A percentile compares a stretch with the other conserved stretches of the same genome.
Evolutionary conservation across 2,888 invertebrate genomes (phyloP).

Genomic region (Melanostoma mellinum): DNA sequence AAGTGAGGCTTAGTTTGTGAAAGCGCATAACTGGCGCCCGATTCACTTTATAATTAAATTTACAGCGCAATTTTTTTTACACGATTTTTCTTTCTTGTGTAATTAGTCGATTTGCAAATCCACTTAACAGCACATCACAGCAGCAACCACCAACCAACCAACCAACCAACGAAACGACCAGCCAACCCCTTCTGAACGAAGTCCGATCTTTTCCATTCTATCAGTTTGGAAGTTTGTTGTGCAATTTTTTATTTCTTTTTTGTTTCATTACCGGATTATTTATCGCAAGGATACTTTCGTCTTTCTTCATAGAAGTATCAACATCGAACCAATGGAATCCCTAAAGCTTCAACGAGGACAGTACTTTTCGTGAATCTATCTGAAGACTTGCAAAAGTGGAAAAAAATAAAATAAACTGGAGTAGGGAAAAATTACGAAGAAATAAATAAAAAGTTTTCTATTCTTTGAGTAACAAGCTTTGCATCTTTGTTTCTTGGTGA

Average conservation of each 20-base stretch:
- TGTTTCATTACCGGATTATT: constrained; percentile 66
- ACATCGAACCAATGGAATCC: constrained; percentile 46
- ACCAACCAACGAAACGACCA: background rate
- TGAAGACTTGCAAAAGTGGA: constrained; percentile 64
- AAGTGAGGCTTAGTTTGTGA: constrained; percentile 44
- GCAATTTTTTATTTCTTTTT: constrained; percentile 21
- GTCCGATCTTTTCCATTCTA: constrained; percentile 2
- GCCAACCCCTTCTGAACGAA: background rate
- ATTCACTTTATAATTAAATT: constrained; percentile 66
- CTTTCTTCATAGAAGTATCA: constrained; percentile 38
- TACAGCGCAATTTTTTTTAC: constrained; percentile 31
- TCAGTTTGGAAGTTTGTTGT: constrained; percentile 39
- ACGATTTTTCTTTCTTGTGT: constrained; percentile 23
- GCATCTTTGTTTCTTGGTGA: constrained; percentile 36
- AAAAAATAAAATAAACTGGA: constrained; percentile 2
- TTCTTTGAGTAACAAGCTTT: constrained; percentile 72
- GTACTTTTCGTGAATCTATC: constrained; percentile 69
- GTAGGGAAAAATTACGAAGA: constrained; percentile 15
- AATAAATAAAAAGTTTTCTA: constrained; percentile 57
- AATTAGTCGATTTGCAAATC: constrained; percentile 67
- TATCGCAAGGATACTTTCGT: constrained; percentile 60
- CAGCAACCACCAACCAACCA: constrained; percentile 2
- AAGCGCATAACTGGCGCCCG: constrained; percentile 49
- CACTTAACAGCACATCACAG: constrained; percentile 37
- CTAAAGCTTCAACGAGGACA: constrained; percentile 41